phyloP scores from a whole-genome alignment of 2,113 vertebrate species.

The Cervus canadensis region DNA sequence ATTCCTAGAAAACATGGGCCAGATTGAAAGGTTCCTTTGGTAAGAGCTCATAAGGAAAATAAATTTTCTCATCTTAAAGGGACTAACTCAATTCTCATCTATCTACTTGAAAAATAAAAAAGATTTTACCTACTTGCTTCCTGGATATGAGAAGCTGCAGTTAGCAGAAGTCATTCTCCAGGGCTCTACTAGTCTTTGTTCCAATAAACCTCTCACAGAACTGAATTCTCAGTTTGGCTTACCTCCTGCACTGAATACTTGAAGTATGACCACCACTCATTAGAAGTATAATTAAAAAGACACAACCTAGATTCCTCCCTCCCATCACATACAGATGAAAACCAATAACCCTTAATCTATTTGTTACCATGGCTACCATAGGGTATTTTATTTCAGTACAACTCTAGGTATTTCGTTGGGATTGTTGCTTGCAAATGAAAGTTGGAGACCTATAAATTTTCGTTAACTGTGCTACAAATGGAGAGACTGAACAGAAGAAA shows the following conservation, averaged over 20 bases:
- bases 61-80: conserved; percentile 37
- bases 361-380: conserved; percentile 87
- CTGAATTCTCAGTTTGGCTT: conserved; percentile 55
- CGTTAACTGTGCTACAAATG: not conserved
- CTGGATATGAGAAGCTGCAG: conserved; percentile 20
- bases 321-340: conserved; percentile 79
- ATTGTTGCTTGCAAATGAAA: conserved; percentile 63
- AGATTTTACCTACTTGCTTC: conserved; percentile 27
- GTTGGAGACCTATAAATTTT: conserved; percentile 60
- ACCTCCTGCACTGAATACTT: conserved; percentile 58
- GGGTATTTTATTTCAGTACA: conserved; percentile 83
- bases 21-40: conserved; percentile 26
- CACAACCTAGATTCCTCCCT: conserved; percentile 73
- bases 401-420: conserved; percentile 75
- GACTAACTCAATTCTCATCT: conserved; percentile 36
- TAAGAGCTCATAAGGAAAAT: conserved; percentile 28
- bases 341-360: conserved; percentile 85
- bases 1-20: conserved; percentile 58
- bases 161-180: conserved; percentile 45
- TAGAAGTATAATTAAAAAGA: conserved; percentile 82
- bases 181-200: conserved; percentile 70
- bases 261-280: conserved; percentile 78
- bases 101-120: conserved; percentile 40
- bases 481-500: conserved; percentile 28
- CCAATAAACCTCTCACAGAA: conserved; percentile 66